These are phyloP conservation scores for Thecocarcelia acutangulata DNA, from an alignment of 2,888 invertebrate genomes.

Conservation along the genomic window DNA sequence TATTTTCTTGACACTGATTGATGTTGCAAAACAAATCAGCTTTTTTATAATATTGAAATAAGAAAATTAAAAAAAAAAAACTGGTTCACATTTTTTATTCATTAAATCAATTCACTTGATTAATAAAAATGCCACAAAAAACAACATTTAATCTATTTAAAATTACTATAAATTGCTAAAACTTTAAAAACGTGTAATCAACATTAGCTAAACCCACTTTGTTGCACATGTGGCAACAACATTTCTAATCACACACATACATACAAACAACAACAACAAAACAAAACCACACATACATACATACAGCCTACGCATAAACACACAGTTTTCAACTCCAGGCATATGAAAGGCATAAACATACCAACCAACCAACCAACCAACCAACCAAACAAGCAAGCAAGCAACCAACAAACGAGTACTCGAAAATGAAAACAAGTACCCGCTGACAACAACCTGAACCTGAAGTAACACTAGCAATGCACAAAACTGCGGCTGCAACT, in stretches of 20 bases:
- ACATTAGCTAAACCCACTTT: conserved; percentile 56
- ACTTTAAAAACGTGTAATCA: conserved; percentile 47
- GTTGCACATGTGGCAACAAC: conserved; percentile 59
- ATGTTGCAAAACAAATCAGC: too few relatives aligned
- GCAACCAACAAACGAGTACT: neutral
- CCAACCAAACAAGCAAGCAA: conserved; percentile 4
- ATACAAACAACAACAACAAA: too few relatives aligned
- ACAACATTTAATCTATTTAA: conserved; percentile 35
- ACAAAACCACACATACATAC: neutral
- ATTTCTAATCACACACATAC: conserved; percentile 47
- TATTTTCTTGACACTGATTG: too few relatives aligned
- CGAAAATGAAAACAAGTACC: conserved; percentile 46
- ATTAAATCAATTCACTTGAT: conserved; percentile 48
- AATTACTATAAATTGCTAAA: conserved; percentile 53
- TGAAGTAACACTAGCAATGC: conserved; percentile 10
- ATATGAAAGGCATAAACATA: conserved; percentile 21
- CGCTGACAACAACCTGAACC: conserved; percentile 53
- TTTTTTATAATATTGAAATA: too few relatives aligned
- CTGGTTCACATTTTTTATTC: conserved; percentile 30
- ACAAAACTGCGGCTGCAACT: too few relatives aligned
- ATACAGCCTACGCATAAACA: conserved; percentile 54
- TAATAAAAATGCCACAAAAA: conserved; percentile 15
- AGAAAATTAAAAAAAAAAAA: neutral
- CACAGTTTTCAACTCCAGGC: conserved; percentile 39
- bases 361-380: conserved; percentile 2